Conservation (phyloP, 1,140 invertebrate genomes). For the Drosophila kanapiae region DNA sequence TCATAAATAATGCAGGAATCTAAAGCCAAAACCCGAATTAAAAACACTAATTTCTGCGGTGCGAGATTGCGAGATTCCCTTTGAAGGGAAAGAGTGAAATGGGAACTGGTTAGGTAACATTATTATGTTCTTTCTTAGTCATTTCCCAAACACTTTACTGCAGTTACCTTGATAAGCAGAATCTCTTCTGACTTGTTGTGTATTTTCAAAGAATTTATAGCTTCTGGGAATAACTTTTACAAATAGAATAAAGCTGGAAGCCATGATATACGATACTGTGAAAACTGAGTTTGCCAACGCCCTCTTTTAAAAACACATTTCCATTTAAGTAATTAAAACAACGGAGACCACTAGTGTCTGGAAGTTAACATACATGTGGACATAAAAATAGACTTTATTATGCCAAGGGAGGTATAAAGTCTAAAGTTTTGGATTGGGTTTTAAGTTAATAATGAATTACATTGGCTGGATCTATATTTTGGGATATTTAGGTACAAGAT, state of each 20-base stretch:
- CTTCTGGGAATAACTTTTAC: background rate
- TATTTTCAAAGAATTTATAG: background rate
- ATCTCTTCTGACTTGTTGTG: background rate
- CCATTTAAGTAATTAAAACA: slow-evolving; percentile 17
- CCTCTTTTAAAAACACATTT: slow-evolving; percentile 17
- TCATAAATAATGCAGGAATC: slow-evolving; percentile 69
- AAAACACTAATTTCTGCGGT: background rate
- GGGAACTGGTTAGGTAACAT: slow-evolving; percentile 7
- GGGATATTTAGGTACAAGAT: too few species aligned
- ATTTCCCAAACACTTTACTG: slow-evolving; percentile 3
- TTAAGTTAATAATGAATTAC: background rate
- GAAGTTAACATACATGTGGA: background rate
- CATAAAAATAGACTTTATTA: background rate
- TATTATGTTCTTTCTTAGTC: slow-evolving; percentile 5
- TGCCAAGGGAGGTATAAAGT: background rate
- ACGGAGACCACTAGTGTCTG: background rate
- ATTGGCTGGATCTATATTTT: background rate
- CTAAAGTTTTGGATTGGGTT: background rate
- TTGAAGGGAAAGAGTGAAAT: background rate
- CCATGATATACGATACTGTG: background rate
- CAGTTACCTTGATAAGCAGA: background rate
- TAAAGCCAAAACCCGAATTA: slow-evolving; percentile 6
- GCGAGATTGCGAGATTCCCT: background rate
- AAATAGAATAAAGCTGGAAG: background rate
- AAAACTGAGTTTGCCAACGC: background rate